Percentiles rank a stretch among this genome's conserved stretches.
phyloP scores from a whole-genome alignment of 2,888 invertebrate genomes.

The Cheiracanthium punctorium region DNA sequence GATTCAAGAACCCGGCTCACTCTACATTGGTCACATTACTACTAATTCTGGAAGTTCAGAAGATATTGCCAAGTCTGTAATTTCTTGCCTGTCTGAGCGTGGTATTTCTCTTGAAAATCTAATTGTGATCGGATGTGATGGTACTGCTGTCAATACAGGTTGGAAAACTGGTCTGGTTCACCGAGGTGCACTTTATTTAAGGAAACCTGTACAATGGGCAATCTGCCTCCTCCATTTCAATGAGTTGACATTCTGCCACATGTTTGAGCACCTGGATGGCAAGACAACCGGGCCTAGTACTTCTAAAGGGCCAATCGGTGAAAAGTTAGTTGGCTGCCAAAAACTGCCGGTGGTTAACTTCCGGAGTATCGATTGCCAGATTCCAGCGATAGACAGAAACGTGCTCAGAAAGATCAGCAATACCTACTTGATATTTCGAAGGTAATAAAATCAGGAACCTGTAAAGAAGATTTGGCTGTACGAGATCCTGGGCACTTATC shows the following conservation, averaged over 20 bases:
- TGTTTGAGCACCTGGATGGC: neutral
- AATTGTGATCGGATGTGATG: neutral
- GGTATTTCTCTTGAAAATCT: neutral
- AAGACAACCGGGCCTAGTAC: neutral
- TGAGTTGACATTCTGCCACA: too few relatives aligned
- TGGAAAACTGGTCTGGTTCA: neutral
- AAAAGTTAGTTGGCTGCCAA: neutral
- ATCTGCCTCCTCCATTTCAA: too few relatives aligned
- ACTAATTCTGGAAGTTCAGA: constrained; percentile 3
- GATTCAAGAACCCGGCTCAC: neutral
- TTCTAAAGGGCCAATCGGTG: neutral
- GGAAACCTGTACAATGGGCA: neutral
- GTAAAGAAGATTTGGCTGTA: neutral
- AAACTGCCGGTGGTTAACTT: neutral
- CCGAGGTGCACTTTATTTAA: neutral
- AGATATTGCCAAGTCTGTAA: neutral
- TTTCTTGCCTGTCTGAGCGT: neutral
- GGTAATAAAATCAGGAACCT: too few relatives aligned
- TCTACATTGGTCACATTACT: neutral
- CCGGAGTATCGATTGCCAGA: neutral
- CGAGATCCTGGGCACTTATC: constrained; percentile 8
- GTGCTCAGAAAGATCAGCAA: too few relatives aligned
- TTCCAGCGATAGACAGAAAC: too few relatives aligned
- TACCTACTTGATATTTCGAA: neutral
- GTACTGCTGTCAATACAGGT: neutral